Conservation (phyloP, 1,140 invertebrate species). For the Papilio dardanus region DNA sequence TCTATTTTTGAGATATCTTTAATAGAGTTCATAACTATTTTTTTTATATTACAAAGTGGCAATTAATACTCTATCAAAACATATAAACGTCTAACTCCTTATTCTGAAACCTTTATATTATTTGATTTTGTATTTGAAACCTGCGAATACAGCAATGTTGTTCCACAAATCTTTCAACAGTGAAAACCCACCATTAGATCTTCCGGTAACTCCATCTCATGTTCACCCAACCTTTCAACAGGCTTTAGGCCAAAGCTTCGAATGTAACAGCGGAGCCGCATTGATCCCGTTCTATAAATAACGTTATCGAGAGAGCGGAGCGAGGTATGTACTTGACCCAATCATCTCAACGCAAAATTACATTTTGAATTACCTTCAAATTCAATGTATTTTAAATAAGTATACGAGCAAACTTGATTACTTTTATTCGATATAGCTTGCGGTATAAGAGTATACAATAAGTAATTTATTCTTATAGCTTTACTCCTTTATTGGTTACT, state of each 20-base stretch:
- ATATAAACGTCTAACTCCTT: too few relatives aligned
- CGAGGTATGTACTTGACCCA: conserved; percentile 34
- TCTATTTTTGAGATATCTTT: too few relatives aligned
- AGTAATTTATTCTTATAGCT: background rate
- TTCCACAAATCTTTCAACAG: background rate
- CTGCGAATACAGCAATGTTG: too few relatives aligned
- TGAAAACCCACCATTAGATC: background rate
- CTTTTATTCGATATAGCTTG: background rate
- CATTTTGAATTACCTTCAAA: conserved; percentile 13
- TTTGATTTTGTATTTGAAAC: too few relatives aligned
- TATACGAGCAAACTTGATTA: conserved; percentile 1
- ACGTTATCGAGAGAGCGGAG: conserved; percentile 29
- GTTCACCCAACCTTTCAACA: background rate
- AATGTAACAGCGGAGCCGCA: conserved; percentile 29
- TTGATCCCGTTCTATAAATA: conserved; percentile 37
- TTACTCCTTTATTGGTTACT: too few relatives aligned
- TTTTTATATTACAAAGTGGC: too few relatives aligned
- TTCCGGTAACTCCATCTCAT: background rate
- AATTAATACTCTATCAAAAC: too few relatives aligned
- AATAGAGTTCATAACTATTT: too few relatives aligned
- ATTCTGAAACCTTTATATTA: background rate
- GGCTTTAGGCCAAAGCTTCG: conserved; percentile 22
- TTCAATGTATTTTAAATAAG: conserved; percentile 2
- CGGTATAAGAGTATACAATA: background rate
- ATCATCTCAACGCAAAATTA: conserved; percentile 34